A percentile compares a stretch with the other conserved stretches of the same genome.
Evolutionary conservation across 1,140 invertebrate species (phyloP).

Genomic region (Drosophila albomicans): DNA sequence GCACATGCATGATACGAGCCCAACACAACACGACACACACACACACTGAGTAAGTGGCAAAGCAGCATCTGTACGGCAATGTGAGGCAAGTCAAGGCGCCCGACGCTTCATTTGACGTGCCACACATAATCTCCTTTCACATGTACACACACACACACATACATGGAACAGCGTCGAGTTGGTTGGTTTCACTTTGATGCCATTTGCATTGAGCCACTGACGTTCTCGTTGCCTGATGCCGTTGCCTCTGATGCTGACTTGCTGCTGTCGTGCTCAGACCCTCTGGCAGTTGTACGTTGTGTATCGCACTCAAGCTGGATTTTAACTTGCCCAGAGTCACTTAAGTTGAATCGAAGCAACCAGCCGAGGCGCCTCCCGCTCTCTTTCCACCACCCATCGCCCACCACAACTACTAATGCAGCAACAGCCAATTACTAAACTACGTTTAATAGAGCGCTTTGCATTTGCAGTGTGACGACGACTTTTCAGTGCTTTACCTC

Average conservation of each 20-base stretch:
- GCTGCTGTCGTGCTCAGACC: slow-evolving; percentile 16
- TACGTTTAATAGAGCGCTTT: slow-evolving; percentile 52
- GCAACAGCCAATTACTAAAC: slow-evolving; percentile 63
- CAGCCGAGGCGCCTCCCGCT: slow-evolving; percentile 18
- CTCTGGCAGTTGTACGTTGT: slow-evolving; percentile 19
- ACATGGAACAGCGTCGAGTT: neutral
- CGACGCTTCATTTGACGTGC: slow-evolving; percentile 45
- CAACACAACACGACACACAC: neutral
- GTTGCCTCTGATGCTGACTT: slow-evolving; percentile 15
- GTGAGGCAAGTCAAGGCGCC: slow-evolving; percentile 1
- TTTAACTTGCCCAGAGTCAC: slow-evolving; percentile 34
- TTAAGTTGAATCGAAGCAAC: slow-evolving; percentile 36
- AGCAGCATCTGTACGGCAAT: too few relatives aligned
- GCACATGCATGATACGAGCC: slow-evolving; percentile 29
- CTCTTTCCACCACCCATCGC: too few relatives aligned
- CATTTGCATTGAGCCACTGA: slow-evolving; percentile 33
- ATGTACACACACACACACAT: slow-evolving; percentile 4
- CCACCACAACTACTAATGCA: neutral
- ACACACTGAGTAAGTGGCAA: too few relatives aligned
- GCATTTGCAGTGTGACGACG: slow-evolving; percentile 1
- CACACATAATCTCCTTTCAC: slow-evolving; percentile 42
- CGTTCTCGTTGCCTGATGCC: neutral
- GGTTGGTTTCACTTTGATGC: slow-evolving; percentile 44
- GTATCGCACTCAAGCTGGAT: slow-evolving; percentile 8
- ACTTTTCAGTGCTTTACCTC: slow-evolving; percentile 3